phyloP scores from a whole-genome alignment of 2,888 invertebrate genomes.

The Punctoribates punctum region DNA sequence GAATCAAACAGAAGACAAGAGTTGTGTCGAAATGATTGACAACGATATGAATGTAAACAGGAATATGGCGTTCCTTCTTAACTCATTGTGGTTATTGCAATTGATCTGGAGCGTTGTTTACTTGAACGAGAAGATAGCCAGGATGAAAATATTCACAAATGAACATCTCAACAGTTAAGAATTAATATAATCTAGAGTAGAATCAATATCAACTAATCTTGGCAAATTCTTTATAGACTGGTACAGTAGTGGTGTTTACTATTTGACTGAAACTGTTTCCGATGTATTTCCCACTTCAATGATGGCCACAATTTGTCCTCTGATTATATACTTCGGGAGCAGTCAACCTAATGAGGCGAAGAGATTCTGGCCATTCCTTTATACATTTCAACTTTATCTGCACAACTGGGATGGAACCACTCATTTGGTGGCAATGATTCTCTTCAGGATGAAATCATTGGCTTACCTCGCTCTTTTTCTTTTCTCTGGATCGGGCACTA shows the following conservation, averaged over 20 bases:
- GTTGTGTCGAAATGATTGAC: background rate
- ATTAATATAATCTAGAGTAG: background rate
- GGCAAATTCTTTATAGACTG: too few species aligned
- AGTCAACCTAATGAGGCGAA: background rate
- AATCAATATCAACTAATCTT: too few species aligned
- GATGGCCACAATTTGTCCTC: background rate
- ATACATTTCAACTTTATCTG: background rate
- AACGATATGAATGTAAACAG: background rate
- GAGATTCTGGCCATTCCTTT: background rate
- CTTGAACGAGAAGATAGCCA: background rate
- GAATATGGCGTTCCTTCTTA: too few species aligned
- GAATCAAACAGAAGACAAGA: background rate
- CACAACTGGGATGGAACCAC: background rate
- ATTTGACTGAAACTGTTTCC: background rate
- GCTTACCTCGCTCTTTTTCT: too few species aligned
- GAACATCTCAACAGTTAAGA: slow-evolving; percentile 10
- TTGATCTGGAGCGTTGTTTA: background rate
- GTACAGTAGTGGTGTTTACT: background rate
- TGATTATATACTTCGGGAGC: background rate
- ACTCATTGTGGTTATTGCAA: too few species aligned
- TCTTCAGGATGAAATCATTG: background rate
- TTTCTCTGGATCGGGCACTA: too few species aligned
- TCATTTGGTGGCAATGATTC: background rate
- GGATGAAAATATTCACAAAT: background rate
- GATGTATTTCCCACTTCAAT: background rate